Conservation (phyloP, 2,113 vertebrate genomes). For the Microcebus murinus region DNA sequence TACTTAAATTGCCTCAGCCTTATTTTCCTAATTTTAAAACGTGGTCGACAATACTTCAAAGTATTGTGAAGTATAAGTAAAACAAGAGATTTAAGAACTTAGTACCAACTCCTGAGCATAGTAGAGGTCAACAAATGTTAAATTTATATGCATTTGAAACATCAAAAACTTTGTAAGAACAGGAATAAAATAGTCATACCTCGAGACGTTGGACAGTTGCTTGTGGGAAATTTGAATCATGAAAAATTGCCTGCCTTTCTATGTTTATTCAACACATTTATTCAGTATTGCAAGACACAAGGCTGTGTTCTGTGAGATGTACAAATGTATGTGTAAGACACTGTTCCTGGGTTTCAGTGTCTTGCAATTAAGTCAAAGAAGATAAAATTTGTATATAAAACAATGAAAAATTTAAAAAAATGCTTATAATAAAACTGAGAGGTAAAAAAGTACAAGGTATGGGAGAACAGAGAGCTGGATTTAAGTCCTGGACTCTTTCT, state of each 20-base stretch:
- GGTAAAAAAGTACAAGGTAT: neutral
- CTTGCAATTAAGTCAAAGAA: neutral
- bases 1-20: neutral
- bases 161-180: neutral
- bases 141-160: neutral
- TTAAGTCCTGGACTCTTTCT: neutral
- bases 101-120: neutral
- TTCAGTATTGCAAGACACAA: neutral
- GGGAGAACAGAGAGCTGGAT: neutral
- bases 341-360: neutral
- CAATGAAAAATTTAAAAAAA: neutral
- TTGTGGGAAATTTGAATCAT: neutral
- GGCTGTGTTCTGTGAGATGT: neutral
- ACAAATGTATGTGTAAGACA: neutral
- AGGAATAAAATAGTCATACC: neutral
- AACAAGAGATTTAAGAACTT: neutral
- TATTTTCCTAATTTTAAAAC: neutral
- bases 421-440: neutral
- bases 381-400: neutral
- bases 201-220: neutral
- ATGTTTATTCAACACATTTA: neutral
- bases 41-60: neutral
- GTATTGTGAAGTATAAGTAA: neutral
- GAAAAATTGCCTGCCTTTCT: neutral
- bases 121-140: neutral